Base-by-base conservation (phyloP, 2,113 vertebrate species). In the Aix galericulata region DNA sequence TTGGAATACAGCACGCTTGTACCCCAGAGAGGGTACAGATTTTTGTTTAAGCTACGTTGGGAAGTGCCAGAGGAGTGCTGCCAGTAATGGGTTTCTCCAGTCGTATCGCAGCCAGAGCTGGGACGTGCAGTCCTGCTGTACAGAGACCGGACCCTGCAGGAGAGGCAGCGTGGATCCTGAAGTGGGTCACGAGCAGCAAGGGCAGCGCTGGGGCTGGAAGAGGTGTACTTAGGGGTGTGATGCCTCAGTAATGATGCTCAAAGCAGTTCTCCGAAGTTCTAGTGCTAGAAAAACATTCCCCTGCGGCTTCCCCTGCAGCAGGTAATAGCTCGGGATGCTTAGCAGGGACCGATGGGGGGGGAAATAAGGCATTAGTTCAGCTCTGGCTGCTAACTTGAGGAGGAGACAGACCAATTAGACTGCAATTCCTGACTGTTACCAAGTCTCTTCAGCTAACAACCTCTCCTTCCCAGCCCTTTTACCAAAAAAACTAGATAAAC, bases 101-200 rank as follows among this genome's bases (percentile, higher is more conserved):
- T 89, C 86, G 67, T 3, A 23, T 4, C 22, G 6, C 29, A 93
- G 89, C 2, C 66, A 8, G 93, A 26, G 62, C 66, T 5, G 59
- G 15, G 89, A 38, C 1, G 13, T 34, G 75, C 42, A 38, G 74
- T 2, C 23, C 17, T n/a, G 42, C 89, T 80, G 66, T 48, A 48
- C 44, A 29, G 62, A 66, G 76, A 8, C 38, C 66, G 40, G 78
- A 40, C 38, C 48, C 29, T 48, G 75, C 2, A 13, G 18, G 7
- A 36, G 21, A 69, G 73, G 58, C 74, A 71, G 76, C 6, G 0
- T 10, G 6, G 64, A 11, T 8, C 36, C 64, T 66, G 32, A 3
- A 17, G 1, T 2, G 32, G 75, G 15, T 11, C 66, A 3, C 0
- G 10, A 74, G 77, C 21, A 34, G 1, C 52, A 46, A 34, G 36